Percentiles rank a stretch among this genome's conserved stretches.
Conservation (phyloP, 2,888 invertebrate species). For the Pachydiplax longipennis region DNA sequence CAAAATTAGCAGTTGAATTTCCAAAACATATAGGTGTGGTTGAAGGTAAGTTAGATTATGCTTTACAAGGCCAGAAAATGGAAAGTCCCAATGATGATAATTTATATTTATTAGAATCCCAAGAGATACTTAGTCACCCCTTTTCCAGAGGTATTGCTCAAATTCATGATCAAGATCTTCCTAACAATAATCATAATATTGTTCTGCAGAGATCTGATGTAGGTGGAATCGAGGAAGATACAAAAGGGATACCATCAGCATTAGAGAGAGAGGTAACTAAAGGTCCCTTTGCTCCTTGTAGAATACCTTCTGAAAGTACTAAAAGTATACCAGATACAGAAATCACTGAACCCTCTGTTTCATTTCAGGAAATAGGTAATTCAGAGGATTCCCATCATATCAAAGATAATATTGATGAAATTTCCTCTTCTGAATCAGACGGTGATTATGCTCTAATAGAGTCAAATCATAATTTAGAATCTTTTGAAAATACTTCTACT, state of each 20-base stretch:
- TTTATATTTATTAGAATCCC: neutral
- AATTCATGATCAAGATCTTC: neutral
- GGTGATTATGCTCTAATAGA: slow-evolving; percentile 50
- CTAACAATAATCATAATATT: neutral
- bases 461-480: slow-evolving; percentile 47
- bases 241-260: neutral
- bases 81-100: neutral
- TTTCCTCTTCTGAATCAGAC: slow-evolving; percentile 50
- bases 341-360: neutral
- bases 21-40: slow-evolving; percentile 38
- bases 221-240: slow-evolving; percentile 1
- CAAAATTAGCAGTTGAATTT: slow-evolving; percentile 44
- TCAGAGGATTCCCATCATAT: slow-evolving; percentile 41
- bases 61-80: neutral
- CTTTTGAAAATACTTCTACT: slow-evolving; percentile 50
- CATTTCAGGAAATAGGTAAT: slow-evolving; percentile 1
- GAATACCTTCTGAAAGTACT: too few species aligned
- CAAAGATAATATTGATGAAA: slow-evolving; percentile 47
- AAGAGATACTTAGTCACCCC: neutral
- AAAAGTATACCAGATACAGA: neutral
- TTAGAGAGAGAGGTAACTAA: neutral
- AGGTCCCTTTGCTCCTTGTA: neutral
- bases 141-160: neutral
- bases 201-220: slow-evolving; percentile 10
- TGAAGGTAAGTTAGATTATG: slow-evolving; percentile 50